Conservation (phyloP, 2,888 invertebrate species). For the Chrysotoxum bicinctum region DNA sequence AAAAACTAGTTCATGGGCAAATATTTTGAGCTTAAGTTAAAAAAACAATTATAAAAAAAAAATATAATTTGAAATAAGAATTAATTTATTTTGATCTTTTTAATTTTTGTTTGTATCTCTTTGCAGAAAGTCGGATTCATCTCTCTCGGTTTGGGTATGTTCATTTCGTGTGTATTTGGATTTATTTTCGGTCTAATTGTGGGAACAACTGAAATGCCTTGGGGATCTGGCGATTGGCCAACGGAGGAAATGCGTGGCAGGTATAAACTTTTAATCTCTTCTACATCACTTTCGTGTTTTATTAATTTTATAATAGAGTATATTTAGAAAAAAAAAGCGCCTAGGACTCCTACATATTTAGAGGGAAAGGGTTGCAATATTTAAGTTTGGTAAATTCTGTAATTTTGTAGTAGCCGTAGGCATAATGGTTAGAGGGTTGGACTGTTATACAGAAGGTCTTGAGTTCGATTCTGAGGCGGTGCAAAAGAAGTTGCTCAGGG, state of each 20-base stretch:
- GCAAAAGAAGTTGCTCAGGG: too few species aligned
- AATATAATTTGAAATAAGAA: neutral
- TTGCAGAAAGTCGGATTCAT: slow-evolving; percentile 86
- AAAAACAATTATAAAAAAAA: neutral
- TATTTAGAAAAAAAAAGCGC: too few species aligned
- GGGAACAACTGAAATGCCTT: slow-evolving; percentile 88
- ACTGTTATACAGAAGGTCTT: too few species aligned
- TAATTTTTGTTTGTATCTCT: neutral
- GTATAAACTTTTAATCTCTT: slow-evolving; percentile 81
- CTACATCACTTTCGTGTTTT: neutral
- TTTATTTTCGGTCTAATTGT: slow-evolving; percentile 89
- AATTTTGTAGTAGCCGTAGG: too few species aligned
- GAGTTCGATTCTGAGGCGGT: too few species aligned
- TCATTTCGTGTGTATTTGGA: slow-evolving; percentile 89
- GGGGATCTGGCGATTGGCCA: slow-evolving; percentile 90
- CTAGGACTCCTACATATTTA: too few species aligned
- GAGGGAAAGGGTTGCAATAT: too few species aligned
- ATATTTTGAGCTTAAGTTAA: neutral
- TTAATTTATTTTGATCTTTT: neutral
- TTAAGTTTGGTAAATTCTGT: too few species aligned
- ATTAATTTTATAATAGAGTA: neutral
- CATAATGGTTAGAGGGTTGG: too few species aligned
- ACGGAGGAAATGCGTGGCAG: slow-evolving; percentile 90
- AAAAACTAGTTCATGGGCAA: neutral
- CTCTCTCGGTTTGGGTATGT: slow-evolving; percentile 87